A percentile compares a stretch with the other conserved stretches of the same genome.
Conservation (phyloP, 2,113 vertebrate genomes). For the Hemibagrus wyckioides region DNA sequence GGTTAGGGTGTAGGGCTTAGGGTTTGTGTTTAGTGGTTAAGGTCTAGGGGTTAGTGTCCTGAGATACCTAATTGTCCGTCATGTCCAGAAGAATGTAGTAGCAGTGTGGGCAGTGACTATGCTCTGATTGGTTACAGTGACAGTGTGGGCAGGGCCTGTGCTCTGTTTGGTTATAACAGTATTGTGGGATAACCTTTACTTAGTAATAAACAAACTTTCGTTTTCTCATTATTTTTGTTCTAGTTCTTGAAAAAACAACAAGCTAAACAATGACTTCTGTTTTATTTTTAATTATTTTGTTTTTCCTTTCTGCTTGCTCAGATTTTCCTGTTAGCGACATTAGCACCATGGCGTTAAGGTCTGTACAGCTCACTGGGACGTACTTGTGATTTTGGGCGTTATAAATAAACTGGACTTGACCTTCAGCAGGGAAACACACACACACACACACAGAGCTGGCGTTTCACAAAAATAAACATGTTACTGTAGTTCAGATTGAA, state of each 20-base stretch:
- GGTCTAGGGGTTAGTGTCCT: too few relatives aligned
- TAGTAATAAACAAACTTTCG: too few relatives aligned
- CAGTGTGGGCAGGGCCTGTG: background rate
- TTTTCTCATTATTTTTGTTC: background rate
- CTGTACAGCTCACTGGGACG: background rate
- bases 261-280: background rate
- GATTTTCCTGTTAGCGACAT: background rate
- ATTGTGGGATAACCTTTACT: background rate
- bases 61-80: too few relatives aligned
- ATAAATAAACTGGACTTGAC: conserved; percentile 14
- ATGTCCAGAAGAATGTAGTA: background rate
- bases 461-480: background rate
- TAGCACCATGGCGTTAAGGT: background rate
- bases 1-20: too few relatives aligned
- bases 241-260: background rate
- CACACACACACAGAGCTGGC: background rate
- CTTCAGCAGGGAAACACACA: background rate
- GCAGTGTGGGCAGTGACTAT: background rate
- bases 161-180: background rate
- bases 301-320: background rate
- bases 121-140: background rate
- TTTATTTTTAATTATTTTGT: background rate
- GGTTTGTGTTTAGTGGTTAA: too few relatives aligned
- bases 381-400: background rate
- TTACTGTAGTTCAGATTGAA: background rate